phyloP scores from a whole-genome alignment of 2,888 invertebrate genomes.

The Limnephilus lunatus region DNA sequence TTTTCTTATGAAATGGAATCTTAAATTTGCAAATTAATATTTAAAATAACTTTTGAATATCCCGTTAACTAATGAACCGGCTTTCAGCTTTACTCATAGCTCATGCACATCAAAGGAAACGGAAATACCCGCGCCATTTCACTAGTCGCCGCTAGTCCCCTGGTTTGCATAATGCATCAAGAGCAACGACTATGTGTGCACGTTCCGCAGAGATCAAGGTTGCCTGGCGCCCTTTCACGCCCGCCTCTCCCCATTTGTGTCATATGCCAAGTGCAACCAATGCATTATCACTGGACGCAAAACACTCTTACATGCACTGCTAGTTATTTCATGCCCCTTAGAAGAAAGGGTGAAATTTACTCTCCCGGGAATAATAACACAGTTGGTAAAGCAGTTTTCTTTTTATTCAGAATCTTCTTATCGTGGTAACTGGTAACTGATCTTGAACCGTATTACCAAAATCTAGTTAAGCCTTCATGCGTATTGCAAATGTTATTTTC shows the following conservation, averaged over 20 bases:
- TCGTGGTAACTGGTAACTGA: not conserved
- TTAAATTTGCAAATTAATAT: not conserved
- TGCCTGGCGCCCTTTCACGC: slow-evolving; percentile 30
- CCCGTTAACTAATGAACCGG: not conserved
- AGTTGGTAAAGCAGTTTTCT: not conserved
- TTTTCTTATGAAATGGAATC: not conserved
- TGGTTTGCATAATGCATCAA: slow-evolving; percentile 18
- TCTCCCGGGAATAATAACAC: not conserved
- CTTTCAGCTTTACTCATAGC: not conserved
- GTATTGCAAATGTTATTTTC: not conserved
- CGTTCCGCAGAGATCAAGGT: slow-evolving; percentile 45
- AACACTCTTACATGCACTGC: not conserved
- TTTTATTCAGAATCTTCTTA: not conserved
- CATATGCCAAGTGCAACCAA: slow-evolving; percentile 35
- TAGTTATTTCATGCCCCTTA: not conserved
- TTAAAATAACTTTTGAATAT: not conserved
- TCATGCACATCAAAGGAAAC: slow-evolving; percentile 18
- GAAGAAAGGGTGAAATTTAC: not conserved
- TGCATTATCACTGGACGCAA: slow-evolving; percentile 30
- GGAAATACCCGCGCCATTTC: slow-evolving; percentile 23
- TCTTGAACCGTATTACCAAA: not conserved
- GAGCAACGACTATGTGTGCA: not conserved
- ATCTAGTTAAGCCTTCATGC: not conserved
- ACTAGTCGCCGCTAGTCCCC: not conserved
- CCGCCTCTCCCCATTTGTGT: slow-evolving; percentile 29